A percentile compares a stretch with the other conserved stretches of the same genome.
Conservation (phyloP, 2,113 vertebrate species). For the Dromiciops gliroides region DNA sequence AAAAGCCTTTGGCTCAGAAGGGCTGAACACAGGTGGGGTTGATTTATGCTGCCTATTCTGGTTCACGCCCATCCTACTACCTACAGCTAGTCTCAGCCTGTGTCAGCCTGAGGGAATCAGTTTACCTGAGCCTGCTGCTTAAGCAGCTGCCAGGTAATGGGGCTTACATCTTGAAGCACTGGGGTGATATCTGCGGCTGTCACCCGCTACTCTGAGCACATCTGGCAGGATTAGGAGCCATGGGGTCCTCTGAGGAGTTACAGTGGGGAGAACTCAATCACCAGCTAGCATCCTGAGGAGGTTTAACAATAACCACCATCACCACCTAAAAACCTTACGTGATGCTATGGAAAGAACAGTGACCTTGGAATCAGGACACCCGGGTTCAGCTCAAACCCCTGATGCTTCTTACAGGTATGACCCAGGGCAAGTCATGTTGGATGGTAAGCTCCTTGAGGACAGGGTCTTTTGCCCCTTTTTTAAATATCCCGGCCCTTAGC, state of each 20-base stretch:
- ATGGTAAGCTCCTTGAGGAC: not conserved
- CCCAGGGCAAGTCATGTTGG: not conserved
- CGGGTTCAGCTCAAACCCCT: not conserved
- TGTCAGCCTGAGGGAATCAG: not conserved
- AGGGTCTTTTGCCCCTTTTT: not conserved
- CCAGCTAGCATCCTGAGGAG: not conserved
- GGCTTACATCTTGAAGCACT: not conserved
- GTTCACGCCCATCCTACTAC: not conserved
- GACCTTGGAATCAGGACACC: not conserved
- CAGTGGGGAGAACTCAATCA: not conserved
- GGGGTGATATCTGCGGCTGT: not conserved
- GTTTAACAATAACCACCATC: not conserved
- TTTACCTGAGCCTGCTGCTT: not conserved
- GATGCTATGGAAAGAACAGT: not conserved
- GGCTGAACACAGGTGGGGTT: not conserved
- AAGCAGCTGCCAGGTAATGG: not conserved
- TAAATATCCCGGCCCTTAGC: not conserved
- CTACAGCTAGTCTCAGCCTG: not conserved
- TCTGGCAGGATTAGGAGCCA: not conserved
- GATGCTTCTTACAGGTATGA: not conserved
- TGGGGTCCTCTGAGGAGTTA: not conserved
- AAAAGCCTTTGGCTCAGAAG: not conserved
- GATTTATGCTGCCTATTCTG: not conserved
- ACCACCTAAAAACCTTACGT: not conserved
- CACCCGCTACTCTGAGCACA: not conserved